Evolutionary conservation across 2,888 invertebrate genomes (phyloP).

Genomic region (Xestia rhomboidea): DNA sequence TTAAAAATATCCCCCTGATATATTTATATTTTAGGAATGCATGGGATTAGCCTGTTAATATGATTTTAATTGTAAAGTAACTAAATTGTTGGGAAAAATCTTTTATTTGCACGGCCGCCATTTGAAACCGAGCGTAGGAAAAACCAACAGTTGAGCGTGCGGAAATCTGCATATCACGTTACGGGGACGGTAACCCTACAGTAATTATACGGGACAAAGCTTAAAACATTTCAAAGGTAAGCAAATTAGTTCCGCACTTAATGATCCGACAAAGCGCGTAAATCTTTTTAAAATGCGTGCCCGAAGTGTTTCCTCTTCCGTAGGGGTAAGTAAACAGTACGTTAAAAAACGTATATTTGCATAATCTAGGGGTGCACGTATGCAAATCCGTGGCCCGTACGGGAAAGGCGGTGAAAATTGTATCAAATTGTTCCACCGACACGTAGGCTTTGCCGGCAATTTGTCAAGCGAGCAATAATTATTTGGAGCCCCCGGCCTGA

Average conservation of each 20-base stretch:
- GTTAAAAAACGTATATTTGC: slow-evolving; percentile 89
- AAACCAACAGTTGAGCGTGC: slow-evolving; percentile 75
- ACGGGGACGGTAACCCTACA: slow-evolving; percentile 82
- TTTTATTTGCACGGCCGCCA: slow-evolving; percentile 49
- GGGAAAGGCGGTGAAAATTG: slow-evolving; percentile 88
- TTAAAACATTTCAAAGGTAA: slow-evolving; percentile 90
- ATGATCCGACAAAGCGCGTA: slow-evolving; percentile 91
- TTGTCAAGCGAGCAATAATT: slow-evolving; percentile 90
- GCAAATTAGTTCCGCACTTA: slow-evolving; percentile 91
- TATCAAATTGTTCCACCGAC: slow-evolving; percentile 89
- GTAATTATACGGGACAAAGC: slow-evolving; percentile 88
- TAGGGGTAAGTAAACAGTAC: slow-evolving; percentile 83
- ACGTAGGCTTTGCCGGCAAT: slow-evolving; percentile 88
- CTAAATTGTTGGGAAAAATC: slow-evolving; percentile 18
- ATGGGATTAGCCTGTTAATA: slow-evolving; percentile 20
- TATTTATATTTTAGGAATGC: slow-evolving; percentile 25
- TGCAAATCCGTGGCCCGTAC: slow-evolving; percentile 87
- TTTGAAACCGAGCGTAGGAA: slow-evolving; percentile 67
- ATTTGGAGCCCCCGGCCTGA: slow-evolving; percentile 83
- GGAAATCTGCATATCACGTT: slow-evolving; percentile 88
- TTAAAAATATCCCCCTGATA: slow-evolving; percentile 72
- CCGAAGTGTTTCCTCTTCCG: slow-evolving; percentile 87
- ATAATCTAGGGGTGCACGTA: slow-evolving; percentile 87
- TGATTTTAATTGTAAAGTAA: slow-evolving; percentile 32
- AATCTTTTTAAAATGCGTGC: slow-evolving; percentile 90